A percentile compares a stretch with the other conserved stretches of the same genome.
phyloP scores from a whole-genome alignment of 2,797 vertebrate genomes.

The Sebastes trivittatus region DNA sequence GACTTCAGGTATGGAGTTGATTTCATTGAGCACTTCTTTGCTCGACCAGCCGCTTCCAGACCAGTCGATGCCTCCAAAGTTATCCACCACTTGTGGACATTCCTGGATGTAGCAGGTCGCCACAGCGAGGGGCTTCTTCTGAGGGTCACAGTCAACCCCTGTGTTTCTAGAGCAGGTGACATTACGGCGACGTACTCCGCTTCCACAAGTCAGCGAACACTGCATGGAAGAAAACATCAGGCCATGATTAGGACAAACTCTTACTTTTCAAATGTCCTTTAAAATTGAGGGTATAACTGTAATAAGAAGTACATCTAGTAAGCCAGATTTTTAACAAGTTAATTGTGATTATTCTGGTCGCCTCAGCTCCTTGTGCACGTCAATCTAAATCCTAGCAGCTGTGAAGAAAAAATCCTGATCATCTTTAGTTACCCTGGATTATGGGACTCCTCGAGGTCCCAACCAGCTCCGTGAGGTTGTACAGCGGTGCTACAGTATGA shows the following conservation, averaged over 20 bases:
- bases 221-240: conserved; percentile 55
- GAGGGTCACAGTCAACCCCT: conserved; percentile 77
- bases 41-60: conserved; percentile 92
- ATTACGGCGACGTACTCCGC: conserved; percentile 79
- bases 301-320: not conserved
- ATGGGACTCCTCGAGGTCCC: not conserved
- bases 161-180: conserved; percentile 86
- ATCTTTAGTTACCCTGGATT: not conserved
- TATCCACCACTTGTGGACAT: conserved; percentile 75
- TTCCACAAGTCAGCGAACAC: conserved; percentile 91
- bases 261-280: not conserved
- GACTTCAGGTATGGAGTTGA: conserved; percentile 78
- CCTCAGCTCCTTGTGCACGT: not conserved
- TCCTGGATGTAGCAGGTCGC: conserved; percentile 69
- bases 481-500: too few relatives aligned
- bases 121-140: conserved; percentile 70
- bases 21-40: conserved; percentile 88
- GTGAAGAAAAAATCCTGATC: not conserved
- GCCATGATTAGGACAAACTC: not conserved
- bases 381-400: not conserved
- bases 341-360: too few relatives aligned
- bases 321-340: not conserved
- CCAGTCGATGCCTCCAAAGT: conserved; percentile 77
- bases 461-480: not conserved
- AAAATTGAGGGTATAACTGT: not conserved